phyloP scores from a whole-genome alignment of 1,140 invertebrate species.

The Scaptomyza graminum region DNA sequence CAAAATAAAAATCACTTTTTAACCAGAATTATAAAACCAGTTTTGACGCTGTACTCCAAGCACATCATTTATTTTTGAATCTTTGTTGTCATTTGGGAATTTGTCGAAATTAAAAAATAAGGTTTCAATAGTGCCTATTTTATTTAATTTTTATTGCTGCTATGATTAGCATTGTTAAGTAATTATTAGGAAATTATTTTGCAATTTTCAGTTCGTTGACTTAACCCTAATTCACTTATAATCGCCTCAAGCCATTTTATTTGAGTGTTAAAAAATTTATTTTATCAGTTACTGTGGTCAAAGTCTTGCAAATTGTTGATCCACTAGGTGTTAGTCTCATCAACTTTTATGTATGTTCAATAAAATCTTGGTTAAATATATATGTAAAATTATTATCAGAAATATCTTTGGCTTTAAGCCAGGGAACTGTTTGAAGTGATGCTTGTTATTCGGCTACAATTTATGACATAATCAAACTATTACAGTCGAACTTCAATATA shows the following conservation, averaged over 20 bases:
- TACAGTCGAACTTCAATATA: no score
- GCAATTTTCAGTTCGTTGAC: slow-evolving; percentile 2
- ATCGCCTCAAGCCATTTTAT: background rate
- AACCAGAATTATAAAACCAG: slow-evolving; percentile 28
- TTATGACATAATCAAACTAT: no score
- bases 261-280: background rate
- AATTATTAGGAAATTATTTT: slow-evolving; percentile 11
- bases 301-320: background rate
- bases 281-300: background rate
- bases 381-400: background rate
- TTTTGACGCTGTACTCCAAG: slow-evolving; percentile 14
- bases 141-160: background rate
- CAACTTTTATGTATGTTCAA: no score
- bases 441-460: no score
- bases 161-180: slow-evolving; percentile 3
- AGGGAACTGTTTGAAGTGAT: background rate
- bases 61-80: slow-evolving; percentile 10
- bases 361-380: background rate
- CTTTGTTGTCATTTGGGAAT: background rate
- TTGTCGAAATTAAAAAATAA: background rate
- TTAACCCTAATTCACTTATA: slow-evolving; percentile 1
- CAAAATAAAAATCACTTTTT: slow-evolving; percentile 13
- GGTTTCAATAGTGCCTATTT: background rate
- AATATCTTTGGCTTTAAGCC: background rate
- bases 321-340: background rate